phyloP scores from a whole-genome alignment of 2,888 invertebrate genomes.

The Metopia argyrocephala region DNA sequence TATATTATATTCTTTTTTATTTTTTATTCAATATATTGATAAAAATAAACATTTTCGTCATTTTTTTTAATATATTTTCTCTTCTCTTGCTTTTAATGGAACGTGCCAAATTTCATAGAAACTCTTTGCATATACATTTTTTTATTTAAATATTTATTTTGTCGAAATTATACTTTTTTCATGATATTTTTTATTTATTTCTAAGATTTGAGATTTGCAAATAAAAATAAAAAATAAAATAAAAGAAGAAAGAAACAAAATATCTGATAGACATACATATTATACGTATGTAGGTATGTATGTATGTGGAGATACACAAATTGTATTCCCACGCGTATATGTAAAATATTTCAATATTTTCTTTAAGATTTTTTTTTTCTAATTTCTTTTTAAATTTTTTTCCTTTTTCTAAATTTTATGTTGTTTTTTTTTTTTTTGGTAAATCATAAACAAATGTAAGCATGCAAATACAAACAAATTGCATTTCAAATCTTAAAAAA shows the following conservation, averaged over 20 bases:
- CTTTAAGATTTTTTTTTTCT: background rate
- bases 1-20: background rate
- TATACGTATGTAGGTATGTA: too few relatives aligned
- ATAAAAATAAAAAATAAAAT: background rate
- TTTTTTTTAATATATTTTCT: constrained; percentile 21
- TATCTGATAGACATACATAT: constrained; percentile 25
- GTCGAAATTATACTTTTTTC: constrained; percentile 25
- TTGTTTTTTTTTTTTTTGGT: background rate
- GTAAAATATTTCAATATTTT: constrained; percentile 49
- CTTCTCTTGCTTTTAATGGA: constrained; percentile 23
- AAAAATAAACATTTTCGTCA: constrained; percentile 54
- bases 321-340: constrained; percentile 52
- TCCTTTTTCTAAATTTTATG: constrained; percentile 4
- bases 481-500: constrained; percentile 5
- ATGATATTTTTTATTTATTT: background rate
- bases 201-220: background rate
- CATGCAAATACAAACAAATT: constrained; percentile 3
- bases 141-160: constrained; percentile 37
- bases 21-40: background rate
- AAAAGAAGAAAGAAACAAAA: background rate
- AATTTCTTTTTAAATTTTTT: background rate
- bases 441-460: constrained; percentile 9
- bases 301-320: constrained; percentile 26
- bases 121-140: constrained; percentile 29
- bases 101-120: constrained; percentile 57